phyloP scores from a whole-genome alignment of 2,113 vertebrate species.

The Lepidothrix coronata region DNA sequence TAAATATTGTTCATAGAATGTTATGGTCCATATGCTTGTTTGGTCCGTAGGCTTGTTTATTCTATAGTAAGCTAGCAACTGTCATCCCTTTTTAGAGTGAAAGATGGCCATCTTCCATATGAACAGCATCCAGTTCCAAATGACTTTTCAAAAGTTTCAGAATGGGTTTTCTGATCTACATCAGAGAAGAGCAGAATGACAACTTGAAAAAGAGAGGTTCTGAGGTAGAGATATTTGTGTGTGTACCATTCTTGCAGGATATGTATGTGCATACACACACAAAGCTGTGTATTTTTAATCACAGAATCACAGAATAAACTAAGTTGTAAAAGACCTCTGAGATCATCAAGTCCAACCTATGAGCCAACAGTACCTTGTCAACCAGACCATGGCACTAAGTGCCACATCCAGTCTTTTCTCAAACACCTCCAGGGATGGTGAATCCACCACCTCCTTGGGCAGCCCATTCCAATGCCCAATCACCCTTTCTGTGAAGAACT shows the following conservation, averaged over 20 bases:
- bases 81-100: neutral
- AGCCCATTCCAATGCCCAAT: neutral
- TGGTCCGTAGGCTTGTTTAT: neutral
- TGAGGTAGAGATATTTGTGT: neutral
- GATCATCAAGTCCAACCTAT: neutral
- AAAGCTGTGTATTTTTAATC: neutral
- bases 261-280: neutral
- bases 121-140: neutral
- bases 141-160: neutral
- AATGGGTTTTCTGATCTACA: neutral
- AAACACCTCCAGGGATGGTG: neutral
- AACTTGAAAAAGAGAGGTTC: neutral
- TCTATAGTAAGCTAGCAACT: neutral
- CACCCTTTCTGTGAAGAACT: neutral
- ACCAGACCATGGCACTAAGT: neutral
- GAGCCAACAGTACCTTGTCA: neutral
- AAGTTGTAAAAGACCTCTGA: neutral
- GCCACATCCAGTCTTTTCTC: neutral
- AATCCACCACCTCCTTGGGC: neutral
- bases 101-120: neutral
- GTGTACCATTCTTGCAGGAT: fast-evolving
- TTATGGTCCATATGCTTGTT: neutral
- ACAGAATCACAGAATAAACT: neutral
- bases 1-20: neutral
- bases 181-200: neutral